Evolutionary conservation across 1,140 invertebrate genomes (phyloP).

Genomic region (Zaprionus davidi): DNA sequence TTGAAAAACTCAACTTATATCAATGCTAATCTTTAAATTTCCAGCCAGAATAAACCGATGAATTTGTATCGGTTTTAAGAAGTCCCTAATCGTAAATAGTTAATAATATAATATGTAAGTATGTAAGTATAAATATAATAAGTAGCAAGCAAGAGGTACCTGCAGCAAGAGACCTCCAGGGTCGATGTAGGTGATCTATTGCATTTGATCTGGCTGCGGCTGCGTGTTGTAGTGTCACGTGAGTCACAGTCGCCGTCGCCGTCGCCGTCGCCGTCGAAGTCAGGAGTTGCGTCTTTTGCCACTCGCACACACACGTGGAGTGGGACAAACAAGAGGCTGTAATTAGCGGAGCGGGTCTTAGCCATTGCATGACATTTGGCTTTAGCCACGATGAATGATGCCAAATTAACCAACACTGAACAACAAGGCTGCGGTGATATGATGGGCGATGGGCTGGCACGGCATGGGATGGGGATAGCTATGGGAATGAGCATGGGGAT

Average conservation of each 20-base stretch:
- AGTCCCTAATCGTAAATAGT: no score
- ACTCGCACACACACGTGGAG: conserved; percentile 6
- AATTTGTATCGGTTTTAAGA: no score
- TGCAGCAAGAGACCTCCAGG: background rate
- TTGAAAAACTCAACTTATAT: no score
- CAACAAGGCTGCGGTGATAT: conserved; percentile 15
- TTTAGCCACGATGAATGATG: conserved; percentile 72
- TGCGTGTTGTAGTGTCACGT: conserved; percentile 56
- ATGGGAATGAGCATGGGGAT: background rate
- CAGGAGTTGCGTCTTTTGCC: conserved; percentile 30
- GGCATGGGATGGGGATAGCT: background rate
- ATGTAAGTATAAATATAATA: background rate
- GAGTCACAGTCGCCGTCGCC: conserved; percentile 7
- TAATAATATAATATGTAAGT: no score
- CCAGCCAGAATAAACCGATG: no score
- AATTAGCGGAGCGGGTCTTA: conserved; percentile 65
- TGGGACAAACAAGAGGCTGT: conserved; percentile 58
- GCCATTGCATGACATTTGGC: conserved; percentile 72
- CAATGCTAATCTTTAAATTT: no score
- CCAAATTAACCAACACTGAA: conserved; percentile 51
- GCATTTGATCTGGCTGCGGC: conserved; percentile 45
- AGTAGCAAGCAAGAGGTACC: background rate
- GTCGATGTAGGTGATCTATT: conserved; percentile 54
- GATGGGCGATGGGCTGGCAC: conserved; percentile 5
- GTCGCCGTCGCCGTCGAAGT: background rate